Percentiles rank a stretch among this genome's conserved stretches.
Conservation (phyloP, 1,140 invertebrate genomes). For the Drosophila nebulosa region DNA sequence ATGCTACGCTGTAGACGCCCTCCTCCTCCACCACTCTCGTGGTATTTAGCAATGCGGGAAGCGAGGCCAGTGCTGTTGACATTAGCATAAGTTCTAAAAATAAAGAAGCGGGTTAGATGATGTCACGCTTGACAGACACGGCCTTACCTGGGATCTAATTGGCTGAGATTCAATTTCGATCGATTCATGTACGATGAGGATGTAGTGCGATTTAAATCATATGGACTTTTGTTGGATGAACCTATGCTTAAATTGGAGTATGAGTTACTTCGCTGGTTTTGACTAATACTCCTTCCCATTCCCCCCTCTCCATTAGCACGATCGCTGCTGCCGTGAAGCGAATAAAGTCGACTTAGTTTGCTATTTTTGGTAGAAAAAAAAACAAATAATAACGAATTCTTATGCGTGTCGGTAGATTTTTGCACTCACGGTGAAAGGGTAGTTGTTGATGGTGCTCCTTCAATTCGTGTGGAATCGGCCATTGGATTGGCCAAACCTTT, state of each 20-base stretch:
- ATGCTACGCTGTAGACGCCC: slow-evolving; percentile 60
- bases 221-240: slow-evolving; percentile 9
- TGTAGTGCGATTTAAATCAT: slow-evolving; percentile 14
- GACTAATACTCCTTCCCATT: neutral
- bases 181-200: slow-evolving; percentile 26
- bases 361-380: neutral
- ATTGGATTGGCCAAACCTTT: slow-evolving; percentile 39
- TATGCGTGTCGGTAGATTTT: too few relatives aligned
- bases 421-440: neutral
- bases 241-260: slow-evolving; percentile 11
- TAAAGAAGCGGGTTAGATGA: neutral
- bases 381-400: neutral
- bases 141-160: slow-evolving; percentile 66
- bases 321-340: neutral
- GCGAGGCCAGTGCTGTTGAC: slow-evolving; percentile 81
- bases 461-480: slow-evolving; percentile 73
- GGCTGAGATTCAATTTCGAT: slow-evolving; percentile 63
- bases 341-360: neutral
- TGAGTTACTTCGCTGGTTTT: neutral
- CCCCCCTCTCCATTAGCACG: neutral
- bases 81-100: slow-evolving; percentile 75
- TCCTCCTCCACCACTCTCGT: slow-evolving; percentile 38
- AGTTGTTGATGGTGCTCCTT: slow-evolving; percentile 18
- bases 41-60: slow-evolving; percentile 80
- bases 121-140: too few relatives aligned